A percentile compares a stretch with the other conserved stretches of the same genome.
Evolutionary conservation across 2,113 vertebrate genomes (phyloP).

Genomic region (Lipotes vexillifer): DNA sequence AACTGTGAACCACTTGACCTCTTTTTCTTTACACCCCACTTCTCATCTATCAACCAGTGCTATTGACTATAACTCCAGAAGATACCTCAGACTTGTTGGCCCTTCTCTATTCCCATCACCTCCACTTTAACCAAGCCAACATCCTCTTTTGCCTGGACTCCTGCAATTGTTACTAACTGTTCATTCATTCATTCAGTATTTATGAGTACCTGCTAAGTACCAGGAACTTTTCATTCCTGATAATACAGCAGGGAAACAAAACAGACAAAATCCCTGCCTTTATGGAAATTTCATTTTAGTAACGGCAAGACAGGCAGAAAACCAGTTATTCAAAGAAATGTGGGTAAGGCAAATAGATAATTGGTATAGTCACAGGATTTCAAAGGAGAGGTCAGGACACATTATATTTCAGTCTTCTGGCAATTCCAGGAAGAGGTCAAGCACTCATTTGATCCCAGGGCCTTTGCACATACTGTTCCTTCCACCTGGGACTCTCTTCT

Average conservation of each 20-base stretch:
- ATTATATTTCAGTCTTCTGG: not conserved
- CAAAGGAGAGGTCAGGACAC: not conserved
- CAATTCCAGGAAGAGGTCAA: not conserved
- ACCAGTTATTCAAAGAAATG: not conserved
- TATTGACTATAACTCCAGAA: not conserved
- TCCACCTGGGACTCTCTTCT: not conserved
- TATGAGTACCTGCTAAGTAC: not conserved
- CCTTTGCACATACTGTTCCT: not conserved
- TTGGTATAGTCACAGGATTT: not conserved
- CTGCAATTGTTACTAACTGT: not conserved
- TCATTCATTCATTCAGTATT: not conserved
- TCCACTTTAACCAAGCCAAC: not conserved
- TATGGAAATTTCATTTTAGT: not conserved
- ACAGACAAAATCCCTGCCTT: not conserved
- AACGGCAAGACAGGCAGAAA: not conserved
- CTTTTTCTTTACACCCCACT: not conserved
- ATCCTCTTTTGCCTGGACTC: not conserved
- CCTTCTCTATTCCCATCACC: not conserved
- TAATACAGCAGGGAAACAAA: not conserved
- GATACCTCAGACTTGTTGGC: not conserved
- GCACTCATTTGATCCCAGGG: not conserved
- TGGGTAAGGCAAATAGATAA: not conserved
- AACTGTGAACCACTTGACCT: not conserved
- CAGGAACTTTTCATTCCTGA: not conserved
- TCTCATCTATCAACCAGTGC: not conserved